Evolutionary conservation across 1,140 invertebrate genomes (phyloP).

Genomic region (Bombus turneri): DNA sequence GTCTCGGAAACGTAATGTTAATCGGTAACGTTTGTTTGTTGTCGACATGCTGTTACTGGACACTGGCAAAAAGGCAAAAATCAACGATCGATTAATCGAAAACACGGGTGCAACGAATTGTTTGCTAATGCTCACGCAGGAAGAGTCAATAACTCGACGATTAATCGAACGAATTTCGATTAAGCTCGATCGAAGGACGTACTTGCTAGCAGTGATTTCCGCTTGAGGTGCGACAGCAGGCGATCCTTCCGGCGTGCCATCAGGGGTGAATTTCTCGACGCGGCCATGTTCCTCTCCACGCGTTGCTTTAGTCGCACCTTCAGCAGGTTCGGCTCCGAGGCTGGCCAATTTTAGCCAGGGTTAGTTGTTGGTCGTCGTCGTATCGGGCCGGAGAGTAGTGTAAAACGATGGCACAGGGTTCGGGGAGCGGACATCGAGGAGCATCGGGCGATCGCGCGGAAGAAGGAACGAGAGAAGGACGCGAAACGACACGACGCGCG

Average conservation of each 20-base stretch:
- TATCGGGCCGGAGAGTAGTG: conserved; percentile 22
- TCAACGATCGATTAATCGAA: conserved; percentile 77
- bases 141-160: conserved; percentile 25
- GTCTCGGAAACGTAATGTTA: conserved; percentile 44
- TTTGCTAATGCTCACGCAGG: conserved; percentile 59
- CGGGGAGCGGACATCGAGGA: neutral
- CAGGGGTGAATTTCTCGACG: conserved; percentile 88
- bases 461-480: neutral
- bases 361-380: conserved; percentile 76
- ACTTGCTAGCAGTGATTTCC: conserved; percentile 90
- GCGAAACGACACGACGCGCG: neutral
- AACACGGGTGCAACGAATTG: conserved; percentile 73
- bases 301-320: conserved; percentile 98
- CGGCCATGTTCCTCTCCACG: conserved; percentile 90
- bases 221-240: conserved; percentile 89
- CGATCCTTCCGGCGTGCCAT: conserved; percentile 92
- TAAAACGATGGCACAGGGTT: neutral
- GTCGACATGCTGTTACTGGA: conserved; percentile 79
- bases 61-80: conserved; percentile 74
- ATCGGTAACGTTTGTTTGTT: conserved; percentile 29
- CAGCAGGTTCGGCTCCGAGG: conserved; percentile 98
- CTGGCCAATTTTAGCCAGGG: conserved; percentile 85
- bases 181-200: conserved; percentile 80
- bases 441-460: too few relatives aligned
- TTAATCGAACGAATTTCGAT: conserved; percentile 21